Evolutionary conservation across 2,113 vertebrate species (phyloP).

Genomic region (Arizona elegans): DNA sequence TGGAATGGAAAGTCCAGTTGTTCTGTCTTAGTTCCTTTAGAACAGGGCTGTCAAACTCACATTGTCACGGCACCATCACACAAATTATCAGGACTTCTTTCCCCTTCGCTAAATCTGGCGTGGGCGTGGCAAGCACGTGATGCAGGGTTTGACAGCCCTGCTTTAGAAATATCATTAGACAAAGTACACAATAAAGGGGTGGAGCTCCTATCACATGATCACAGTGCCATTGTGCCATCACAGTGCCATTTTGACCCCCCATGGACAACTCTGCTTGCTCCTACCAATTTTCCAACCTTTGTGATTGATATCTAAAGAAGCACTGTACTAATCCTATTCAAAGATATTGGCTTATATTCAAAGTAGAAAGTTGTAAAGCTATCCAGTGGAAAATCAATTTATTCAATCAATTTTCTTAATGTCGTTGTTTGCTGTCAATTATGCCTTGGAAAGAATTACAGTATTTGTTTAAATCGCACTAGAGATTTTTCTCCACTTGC

Average conservation of each 20-base stretch:
- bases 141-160: too few species aligned
- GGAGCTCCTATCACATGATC: not conserved
- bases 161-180: not conserved
- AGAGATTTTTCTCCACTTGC: not conserved
- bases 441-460: not conserved
- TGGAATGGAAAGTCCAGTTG: not conserved
- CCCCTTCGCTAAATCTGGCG: too few species aligned
- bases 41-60: not conserved
- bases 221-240: not conserved
- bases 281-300: not conserved
- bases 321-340: not conserved
- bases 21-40: not conserved
- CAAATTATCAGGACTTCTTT: too few species aligned
- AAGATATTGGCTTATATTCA: not conserved
- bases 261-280: not conserved
- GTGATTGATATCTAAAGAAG: not conserved
- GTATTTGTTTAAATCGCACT: not conserved
- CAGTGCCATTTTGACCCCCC: not conserved
- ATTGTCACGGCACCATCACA: too few species aligned
- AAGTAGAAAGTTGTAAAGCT: not conserved
- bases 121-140: too few species aligned
- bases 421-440: not conserved
- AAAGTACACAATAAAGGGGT: not conserved
- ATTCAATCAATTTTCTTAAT: not conserved
- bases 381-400: not conserved